phyloP scores from a whole-genome alignment of 2,888 invertebrate genomes.

The Ennomos fuscantarius region DNA sequence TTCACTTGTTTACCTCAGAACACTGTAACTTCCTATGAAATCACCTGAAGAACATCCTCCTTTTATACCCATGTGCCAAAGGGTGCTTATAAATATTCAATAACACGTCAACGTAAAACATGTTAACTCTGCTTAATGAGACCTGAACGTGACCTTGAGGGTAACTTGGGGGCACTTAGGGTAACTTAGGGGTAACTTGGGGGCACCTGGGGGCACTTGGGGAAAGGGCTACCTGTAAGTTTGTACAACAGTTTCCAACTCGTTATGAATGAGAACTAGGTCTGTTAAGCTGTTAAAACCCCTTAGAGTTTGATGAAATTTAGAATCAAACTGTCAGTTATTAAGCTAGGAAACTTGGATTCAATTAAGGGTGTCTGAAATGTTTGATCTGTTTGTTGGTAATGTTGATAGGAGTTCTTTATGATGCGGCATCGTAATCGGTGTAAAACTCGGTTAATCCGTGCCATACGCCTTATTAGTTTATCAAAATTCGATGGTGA shows the following conservation, averaged over 20 bases:
- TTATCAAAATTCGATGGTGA: too few relatives aligned
- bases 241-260: conserved; percentile 3
- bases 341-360: conserved; percentile 17
- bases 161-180: not conserved
- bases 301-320: conserved; percentile 18
- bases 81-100: conserved; percentile 63
- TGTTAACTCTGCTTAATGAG: conserved; percentile 33
- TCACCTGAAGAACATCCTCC: conserved; percentile 36
- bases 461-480: too few relatives aligned
- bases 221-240: conserved; percentile 12
- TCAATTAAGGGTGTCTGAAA: conserved; percentile 8
- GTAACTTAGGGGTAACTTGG: not conserved
- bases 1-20: conserved; percentile 33
- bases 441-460: too few relatives aligned
- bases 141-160: conserved; percentile 28
- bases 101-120: conserved; percentile 48
- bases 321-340: conserved; percentile 25
- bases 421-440: too few relatives aligned
- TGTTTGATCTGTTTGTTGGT: not conserved
- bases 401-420: not conserved
- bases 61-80: conserved; percentile 56
- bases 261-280: conserved; percentile 10
- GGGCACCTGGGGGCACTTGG: not conserved
- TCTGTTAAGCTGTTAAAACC: conserved; percentile 27
- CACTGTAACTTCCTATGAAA: conserved; percentile 46